These are phyloP conservation scores for Rhabdomys pumilio DNA, from an alignment of 2,797 vertebrate species.

Conservation along the genomic window DNA sequence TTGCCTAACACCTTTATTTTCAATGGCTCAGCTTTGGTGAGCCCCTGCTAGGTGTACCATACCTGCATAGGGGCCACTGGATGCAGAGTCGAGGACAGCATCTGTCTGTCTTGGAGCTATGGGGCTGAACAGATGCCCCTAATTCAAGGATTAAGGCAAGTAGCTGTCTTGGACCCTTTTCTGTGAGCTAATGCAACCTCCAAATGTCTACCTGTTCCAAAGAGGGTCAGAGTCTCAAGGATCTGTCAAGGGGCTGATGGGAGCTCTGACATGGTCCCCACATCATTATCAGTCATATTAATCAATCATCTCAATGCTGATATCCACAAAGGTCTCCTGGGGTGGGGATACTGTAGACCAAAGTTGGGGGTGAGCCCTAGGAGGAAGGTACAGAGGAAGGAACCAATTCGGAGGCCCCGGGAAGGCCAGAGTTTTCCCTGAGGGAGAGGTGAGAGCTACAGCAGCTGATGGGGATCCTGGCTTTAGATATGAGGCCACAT, in stretches of 20 bases:
- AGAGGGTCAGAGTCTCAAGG: background rate
- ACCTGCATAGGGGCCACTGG: too few relatives aligned
- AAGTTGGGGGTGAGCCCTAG: background rate
- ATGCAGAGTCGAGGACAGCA: rapidly evolving
- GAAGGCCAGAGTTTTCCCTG: background rate
- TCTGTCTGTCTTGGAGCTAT: background rate
- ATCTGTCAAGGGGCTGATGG: too few relatives aligned
- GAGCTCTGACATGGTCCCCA: background rate
- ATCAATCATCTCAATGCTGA: too few relatives aligned
- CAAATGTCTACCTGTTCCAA: background rate
- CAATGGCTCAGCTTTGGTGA: background rate
- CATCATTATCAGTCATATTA: too few relatives aligned
- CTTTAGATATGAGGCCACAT: background rate
- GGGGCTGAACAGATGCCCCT: background rate
- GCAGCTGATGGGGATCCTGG: background rate
- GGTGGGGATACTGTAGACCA: background rate
- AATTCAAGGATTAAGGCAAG: background rate
- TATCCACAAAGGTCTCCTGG: background rate
- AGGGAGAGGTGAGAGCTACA: background rate
- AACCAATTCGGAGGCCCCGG: background rate
- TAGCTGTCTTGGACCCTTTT: too few relatives aligned
- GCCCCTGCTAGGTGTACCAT: background rate
- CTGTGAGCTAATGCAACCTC: rapidly evolving
- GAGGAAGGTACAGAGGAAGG: background rate
- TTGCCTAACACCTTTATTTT: rapidly evolving